Conservation (phyloP, 2,797 vertebrate species). For the Sylvia borin region DNA sequence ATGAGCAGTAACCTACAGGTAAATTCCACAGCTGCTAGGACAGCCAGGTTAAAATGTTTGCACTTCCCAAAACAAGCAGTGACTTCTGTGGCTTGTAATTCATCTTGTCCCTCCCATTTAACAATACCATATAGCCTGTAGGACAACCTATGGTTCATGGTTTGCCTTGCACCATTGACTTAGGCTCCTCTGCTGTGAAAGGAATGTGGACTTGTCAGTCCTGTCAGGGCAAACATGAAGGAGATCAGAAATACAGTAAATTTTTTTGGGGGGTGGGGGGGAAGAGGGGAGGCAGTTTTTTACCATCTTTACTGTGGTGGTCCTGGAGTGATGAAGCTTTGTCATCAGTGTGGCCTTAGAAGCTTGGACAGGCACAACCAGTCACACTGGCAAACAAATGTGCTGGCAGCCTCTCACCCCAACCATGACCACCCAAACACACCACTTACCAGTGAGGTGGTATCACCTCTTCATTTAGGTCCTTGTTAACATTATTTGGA, state of each 20-base stretch:
- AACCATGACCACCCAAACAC: too few relatives aligned
- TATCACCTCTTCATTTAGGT: background rate
- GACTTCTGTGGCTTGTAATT: background rate
- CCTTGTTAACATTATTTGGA: background rate
- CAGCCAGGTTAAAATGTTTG: background rate
- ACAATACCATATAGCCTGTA: background rate
- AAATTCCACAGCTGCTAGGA: background rate
- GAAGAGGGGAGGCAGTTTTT: background rate
- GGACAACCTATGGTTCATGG: fast-evolving
- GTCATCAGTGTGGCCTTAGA: background rate
- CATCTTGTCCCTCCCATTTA: background rate
- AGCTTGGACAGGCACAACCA: background rate
- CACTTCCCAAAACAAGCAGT: background rate
- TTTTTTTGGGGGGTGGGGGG: fast-evolving
- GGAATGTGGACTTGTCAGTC: background rate
- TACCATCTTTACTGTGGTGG: background rate
- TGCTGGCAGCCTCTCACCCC: background rate
- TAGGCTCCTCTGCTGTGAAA: background rate
- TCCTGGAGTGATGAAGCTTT: background rate
- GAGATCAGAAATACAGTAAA: background rate
- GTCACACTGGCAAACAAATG: background rate
- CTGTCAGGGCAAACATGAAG: background rate
- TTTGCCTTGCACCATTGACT: background rate
- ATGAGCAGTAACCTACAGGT: background rate
- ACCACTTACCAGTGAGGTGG: background rate